Conservation (phyloP, 2,113 vertebrate genomes). For the Eonycteris spelaea region DNA sequence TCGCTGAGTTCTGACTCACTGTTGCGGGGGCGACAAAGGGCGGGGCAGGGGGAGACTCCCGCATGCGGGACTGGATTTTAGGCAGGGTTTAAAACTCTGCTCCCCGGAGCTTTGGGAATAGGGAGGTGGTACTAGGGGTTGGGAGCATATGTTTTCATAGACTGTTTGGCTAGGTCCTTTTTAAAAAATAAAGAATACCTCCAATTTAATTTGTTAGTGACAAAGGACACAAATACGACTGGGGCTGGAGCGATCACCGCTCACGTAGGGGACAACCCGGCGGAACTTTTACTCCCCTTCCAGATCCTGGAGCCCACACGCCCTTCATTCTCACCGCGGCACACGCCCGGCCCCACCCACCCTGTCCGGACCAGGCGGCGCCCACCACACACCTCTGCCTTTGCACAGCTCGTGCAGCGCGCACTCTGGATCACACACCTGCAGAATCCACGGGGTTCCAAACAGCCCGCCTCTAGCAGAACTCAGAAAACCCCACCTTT, state of each 20-base stretch:
- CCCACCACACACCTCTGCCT: not conserved
- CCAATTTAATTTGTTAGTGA: not conserved
- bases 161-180: not conserved
- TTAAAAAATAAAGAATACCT: not conserved
- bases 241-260: not conserved
- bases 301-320: not conserved
- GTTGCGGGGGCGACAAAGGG: not conserved
- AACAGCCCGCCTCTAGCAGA: not conserved
- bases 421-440: not conserved
- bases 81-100: not conserved
- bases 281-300: not conserved
- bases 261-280: not conserved
- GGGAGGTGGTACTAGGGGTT: not conserved
- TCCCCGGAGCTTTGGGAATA: not conserved
- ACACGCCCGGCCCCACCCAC: slow-evolving; percentile 49
- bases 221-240: not conserved
- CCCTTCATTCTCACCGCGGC: not conserved
- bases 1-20: not conserved
- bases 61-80: not conserved
- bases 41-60: not conserved
- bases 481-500: not conserved
- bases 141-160: not conserved
- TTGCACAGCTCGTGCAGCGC: accelerated
- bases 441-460: not conserved
- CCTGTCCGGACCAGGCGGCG: not conserved